Evolutionary conservation across 2,888 invertebrate species (phyloP).

Genomic region (Ennomos quercinarius): DNA sequence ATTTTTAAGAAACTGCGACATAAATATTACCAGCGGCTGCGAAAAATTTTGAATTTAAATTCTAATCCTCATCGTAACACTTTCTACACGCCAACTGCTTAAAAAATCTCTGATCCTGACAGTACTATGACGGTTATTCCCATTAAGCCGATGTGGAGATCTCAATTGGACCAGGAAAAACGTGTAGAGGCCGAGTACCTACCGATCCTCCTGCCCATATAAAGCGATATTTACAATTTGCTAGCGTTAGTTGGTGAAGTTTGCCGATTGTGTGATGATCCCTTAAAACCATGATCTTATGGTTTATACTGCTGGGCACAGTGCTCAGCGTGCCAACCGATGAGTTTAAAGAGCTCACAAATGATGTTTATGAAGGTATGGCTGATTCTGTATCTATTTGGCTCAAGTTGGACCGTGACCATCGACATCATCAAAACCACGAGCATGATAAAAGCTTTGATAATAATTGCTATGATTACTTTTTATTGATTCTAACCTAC

Average conservation of each 20-base stretch:
- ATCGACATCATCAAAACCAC: no score
- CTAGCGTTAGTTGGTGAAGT: slow-evolving; percentile 33
- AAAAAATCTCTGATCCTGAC: slow-evolving; percentile 46
- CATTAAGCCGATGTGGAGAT: slow-evolving; percentile 65
- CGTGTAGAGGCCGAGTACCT: slow-evolving; percentile 58
- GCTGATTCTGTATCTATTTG: slow-evolving; percentile 3
- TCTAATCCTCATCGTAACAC: not conserved
- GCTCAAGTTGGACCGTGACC: no score
- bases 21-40: no score
- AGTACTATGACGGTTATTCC: slow-evolving; percentile 69
- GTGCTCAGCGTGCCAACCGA: slow-evolving; percentile 56
- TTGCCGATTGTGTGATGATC: slow-evolving; percentile 47
- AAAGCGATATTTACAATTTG: slow-evolving; percentile 47
- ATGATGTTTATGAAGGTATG: slow-evolving; percentile 55
- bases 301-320: slow-evolving; percentile 53
- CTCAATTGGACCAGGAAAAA: slow-evolving; percentile 76
- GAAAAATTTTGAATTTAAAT: no score
- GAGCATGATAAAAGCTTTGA: no score
- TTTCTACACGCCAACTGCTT: not conserved
- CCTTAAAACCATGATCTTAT: slow-evolving; percentile 53
- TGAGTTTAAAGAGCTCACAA: slow-evolving; percentile 59
- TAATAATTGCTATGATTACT: no score
- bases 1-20: no score
- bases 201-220: slow-evolving; percentile 62
- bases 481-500: no score